phyloP scores from a whole-genome alignment of 1,140 invertebrate species.

The Zaprionus lachaisei region DNA sequence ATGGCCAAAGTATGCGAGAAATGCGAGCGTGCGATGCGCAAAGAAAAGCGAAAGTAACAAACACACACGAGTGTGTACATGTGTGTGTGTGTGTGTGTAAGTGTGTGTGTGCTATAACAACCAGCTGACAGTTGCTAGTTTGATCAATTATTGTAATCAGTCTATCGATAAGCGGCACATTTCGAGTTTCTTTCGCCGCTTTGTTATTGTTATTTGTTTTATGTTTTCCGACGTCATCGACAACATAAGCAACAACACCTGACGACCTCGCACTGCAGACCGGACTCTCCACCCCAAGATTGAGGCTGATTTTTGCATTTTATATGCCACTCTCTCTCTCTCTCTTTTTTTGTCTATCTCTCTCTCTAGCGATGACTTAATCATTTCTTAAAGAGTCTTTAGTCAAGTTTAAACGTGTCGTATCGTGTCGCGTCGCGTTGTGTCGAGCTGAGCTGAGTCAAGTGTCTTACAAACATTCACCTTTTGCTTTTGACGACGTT shows the following conservation, averaged over 20 bases:
- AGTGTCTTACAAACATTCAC: conserved; percentile 61
- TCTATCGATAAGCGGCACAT: conserved; percentile 32
- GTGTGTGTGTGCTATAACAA: conserved; percentile 26
- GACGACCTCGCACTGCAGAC: conserved; percentile 63
- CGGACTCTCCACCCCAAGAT: conserved; percentile 36
- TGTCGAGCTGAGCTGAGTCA: background rate
- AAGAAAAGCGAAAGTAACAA: conserved; percentile 64
- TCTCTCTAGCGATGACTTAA: conserved; percentile 66
- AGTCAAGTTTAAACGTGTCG: conserved; percentile 22
- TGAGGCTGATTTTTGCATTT: conserved; percentile 64
- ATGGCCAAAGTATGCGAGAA: conserved; percentile 74
- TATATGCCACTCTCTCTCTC: background rate
- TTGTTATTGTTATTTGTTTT: conserved; percentile 20
- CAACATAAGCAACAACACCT: conserved; percentile 57
- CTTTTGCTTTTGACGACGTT: conserved; percentile 76
- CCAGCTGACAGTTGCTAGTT: conserved; percentile 44
- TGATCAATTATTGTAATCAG: conserved; percentile 79
- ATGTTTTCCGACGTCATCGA: conserved; percentile 45
- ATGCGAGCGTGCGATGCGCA: conserved; percentile 55
- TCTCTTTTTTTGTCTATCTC: too few relatives aligned
- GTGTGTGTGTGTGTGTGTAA: background rate
- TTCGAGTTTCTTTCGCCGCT: conserved; percentile 13
- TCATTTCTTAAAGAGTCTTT: conserved; percentile 41
- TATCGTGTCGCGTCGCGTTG: background rate
- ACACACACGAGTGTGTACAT: conserved; percentile 10